Conservation (phyloP, 2,888 invertebrate genomes). For the Onchidella celtica region DNA sequence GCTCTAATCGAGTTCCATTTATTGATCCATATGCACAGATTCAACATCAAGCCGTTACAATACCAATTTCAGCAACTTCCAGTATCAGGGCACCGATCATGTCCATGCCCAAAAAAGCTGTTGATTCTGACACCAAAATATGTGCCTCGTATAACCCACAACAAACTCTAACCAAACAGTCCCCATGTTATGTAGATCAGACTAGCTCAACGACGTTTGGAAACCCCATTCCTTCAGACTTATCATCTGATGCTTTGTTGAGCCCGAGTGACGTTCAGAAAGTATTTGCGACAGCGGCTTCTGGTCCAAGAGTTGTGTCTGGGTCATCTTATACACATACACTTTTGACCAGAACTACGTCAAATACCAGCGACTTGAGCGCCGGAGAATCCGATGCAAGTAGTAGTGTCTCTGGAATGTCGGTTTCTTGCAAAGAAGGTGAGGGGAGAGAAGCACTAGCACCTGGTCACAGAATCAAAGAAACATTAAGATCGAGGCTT, state of each 20-base stretch:
- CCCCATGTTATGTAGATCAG: neutral
- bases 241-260: neutral
- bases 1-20: too few species aligned
- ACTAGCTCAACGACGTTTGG: neutral
- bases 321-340: neutral
- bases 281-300: neutral
- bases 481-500: conserved; percentile 11
- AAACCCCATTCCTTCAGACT: neutral
- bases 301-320: neutral
- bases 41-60: too few species aligned
- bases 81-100: too few species aligned
- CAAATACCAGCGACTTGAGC: neutral
- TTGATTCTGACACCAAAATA: too few species aligned
- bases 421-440: conserved; percentile 3
- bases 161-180: neutral
- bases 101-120: too few species aligned
- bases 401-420: neutral
- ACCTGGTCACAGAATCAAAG: neutral
- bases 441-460: neutral
- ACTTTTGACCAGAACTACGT: neutral
- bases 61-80: too few species aligned
- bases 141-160: too few species aligned
- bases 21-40: too few species aligned
- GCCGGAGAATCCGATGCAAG: neutral
- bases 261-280: conserved; percentile 8